These are phyloP conservation scores for Sparidentex hasta DNA, from an alignment of 2,797 vertebrate genomes.

Conservation along the genomic window DNA sequence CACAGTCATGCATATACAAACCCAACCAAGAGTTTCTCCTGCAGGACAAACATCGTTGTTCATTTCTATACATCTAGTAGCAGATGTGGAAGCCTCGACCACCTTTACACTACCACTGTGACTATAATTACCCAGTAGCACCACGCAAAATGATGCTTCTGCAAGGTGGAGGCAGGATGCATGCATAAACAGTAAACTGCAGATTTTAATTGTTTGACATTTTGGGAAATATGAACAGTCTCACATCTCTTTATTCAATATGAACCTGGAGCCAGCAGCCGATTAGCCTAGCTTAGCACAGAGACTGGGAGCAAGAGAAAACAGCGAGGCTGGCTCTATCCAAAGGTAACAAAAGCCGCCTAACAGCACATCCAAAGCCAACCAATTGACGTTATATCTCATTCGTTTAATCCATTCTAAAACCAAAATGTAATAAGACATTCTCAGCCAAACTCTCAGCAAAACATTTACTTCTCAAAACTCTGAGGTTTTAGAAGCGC, in stretches of 20 bases:
- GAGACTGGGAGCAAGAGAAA: neutral
- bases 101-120: neutral
- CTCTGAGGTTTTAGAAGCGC: neutral
- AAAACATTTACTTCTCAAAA: neutral
- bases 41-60: constrained; percentile 21
- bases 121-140: neutral
- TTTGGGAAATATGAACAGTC: neutral
- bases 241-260: neutral
- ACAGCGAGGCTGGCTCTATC: neutral
- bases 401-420: neutral
- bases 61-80: constrained; percentile 6
- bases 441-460: neutral
- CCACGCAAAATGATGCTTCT: neutral
- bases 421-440: neutral
- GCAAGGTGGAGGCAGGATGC: neutral
- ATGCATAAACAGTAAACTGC: neutral
- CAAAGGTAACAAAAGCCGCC: constrained; percentile 7
- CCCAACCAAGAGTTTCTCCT: constrained; percentile 21
- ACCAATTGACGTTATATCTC: neutral
- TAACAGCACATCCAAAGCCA: no score
- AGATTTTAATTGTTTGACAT: neutral
- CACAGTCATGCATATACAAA: constrained; percentile 8
- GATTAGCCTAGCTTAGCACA: constrained; percentile 10
- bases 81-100: neutral
- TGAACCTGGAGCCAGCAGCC: constrained; percentile 5